Conservation (phyloP, 2,888 invertebrate genomes). For the Achlya flavicornis region DNA sequence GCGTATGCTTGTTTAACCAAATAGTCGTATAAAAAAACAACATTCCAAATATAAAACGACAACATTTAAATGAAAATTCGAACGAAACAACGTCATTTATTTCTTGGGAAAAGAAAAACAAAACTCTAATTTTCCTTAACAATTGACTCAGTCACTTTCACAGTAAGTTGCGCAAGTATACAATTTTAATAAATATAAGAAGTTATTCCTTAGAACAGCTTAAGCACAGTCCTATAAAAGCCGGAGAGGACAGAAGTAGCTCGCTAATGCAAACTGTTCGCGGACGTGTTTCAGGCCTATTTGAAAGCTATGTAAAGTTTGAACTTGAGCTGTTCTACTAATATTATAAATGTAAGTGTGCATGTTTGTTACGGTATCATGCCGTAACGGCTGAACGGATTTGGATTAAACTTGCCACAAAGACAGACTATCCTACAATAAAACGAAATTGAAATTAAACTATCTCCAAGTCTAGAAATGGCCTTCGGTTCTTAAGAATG, state of each 20-base stretch:
- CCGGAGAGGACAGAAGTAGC: constrained; percentile 21
- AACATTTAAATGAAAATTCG: background rate
- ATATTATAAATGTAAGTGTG: background rate
- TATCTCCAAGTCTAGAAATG: too few relatives aligned
- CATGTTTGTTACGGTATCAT: too few relatives aligned
- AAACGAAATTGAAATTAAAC: too few relatives aligned
- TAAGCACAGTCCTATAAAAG: constrained; percentile 21
- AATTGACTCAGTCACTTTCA: background rate
- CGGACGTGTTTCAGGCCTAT: constrained; percentile 22
- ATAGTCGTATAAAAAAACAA: too few relatives aligned
- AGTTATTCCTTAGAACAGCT: constrained; percentile 6
- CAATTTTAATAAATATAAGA: constrained; percentile 7
- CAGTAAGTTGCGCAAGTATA: background rate
- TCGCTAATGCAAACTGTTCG: constrained; percentile 26
- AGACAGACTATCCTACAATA: too few relatives aligned
- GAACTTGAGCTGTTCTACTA: constrained; percentile 12
- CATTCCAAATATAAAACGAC: background rate
- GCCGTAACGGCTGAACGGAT: background rate
- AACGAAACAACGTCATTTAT: background rate
- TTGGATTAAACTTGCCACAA: background rate
- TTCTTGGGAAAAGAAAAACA: background rate
- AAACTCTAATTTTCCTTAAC: background rate
- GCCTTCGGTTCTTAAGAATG: too few relatives aligned
- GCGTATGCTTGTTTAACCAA: too few relatives aligned
- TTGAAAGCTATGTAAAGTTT: constrained; percentile 21